These are phyloP conservation scores for Aspidiotus rigidus DNA, from an alignment of 2,888 invertebrate genomes.

Conservation along the genomic window DNA sequence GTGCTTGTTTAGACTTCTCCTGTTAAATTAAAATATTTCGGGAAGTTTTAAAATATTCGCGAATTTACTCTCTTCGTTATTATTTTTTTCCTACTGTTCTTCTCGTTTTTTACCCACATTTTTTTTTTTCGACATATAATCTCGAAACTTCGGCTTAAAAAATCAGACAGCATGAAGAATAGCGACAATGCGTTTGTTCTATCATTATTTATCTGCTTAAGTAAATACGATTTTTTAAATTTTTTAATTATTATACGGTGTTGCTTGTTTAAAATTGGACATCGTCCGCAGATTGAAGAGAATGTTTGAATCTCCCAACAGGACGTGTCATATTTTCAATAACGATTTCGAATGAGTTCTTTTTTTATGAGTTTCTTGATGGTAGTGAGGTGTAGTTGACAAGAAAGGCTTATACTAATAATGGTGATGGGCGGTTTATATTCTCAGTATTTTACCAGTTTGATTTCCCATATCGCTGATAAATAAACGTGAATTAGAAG, in stretches of 20 bases:
- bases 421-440: too few species aligned
- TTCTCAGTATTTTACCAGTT: too few species aligned
- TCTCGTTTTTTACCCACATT: neutral
- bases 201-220: neutral
- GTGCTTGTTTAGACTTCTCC: too few species aligned
- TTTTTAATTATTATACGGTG: neutral
- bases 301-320: neutral
- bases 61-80: neutral
- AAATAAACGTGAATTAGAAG: too few species aligned
- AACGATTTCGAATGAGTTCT: too few species aligned
- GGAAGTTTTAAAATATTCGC: conserved; percentile 4
- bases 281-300: neutral
- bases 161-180: neutral
- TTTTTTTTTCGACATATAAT: neutral
- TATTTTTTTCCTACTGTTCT: neutral
- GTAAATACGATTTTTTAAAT: neutral
- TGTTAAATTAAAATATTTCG: neutral
- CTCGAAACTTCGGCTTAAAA: neutral
- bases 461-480: too few species aligned
- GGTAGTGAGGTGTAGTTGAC: too few species aligned
- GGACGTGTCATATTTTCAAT: too few species aligned
- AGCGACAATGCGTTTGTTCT: neutral
- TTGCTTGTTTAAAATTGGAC: neutral
- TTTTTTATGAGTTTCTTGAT: too few species aligned
- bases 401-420: too few species aligned